A percentile compares a stretch with the other conserved stretches of the same genome.
Evolutionary conservation across 35 echinoderm and acorn worm species (phyloP).

Genomic region (Lytechinus pictus): DNA sequence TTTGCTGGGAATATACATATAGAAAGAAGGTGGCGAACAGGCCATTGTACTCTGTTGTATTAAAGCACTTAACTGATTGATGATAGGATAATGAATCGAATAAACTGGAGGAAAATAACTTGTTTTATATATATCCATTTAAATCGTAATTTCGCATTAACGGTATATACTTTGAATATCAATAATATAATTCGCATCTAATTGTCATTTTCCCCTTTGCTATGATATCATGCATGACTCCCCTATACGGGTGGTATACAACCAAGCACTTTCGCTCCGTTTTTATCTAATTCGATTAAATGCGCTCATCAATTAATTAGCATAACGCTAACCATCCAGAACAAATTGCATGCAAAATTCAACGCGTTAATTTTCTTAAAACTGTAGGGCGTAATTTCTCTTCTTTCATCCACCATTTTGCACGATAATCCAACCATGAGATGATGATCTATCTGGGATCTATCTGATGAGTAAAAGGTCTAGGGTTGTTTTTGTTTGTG

Average conservation of each 20-base stretch:
- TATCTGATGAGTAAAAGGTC: background rate
- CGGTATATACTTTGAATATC: background rate
- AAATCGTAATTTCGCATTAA: background rate
- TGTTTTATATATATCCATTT: background rate
- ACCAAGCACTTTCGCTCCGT: background rate
- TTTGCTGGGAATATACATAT: too few relatives aligned
- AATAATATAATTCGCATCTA: background rate
- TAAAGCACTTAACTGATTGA: background rate
- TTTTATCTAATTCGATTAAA: background rate
- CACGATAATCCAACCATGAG: background rate
- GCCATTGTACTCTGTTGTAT: background rate
- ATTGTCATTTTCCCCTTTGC: background rate
- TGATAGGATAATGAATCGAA: background rate
- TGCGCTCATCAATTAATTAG: constrained; percentile 4
- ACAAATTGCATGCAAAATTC: constrained; percentile 19
- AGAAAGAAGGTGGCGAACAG: too few relatives aligned
- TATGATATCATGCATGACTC: background rate
- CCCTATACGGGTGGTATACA: background rate
- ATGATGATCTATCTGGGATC: background rate
- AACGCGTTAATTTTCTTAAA: constrained; percentile 5
- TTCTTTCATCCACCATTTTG: background rate
- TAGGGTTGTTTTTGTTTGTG: background rate
- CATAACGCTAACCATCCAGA: constrained; percentile 17
- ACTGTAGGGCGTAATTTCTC: background rate
- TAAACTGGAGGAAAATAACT: background rate